A percentile compares a stretch with the other conserved stretches of the same genome.
These are phyloP conservation scores for Spodoptera exigua DNA, from an alignment of 2,888 invertebrate genomes.

Conservation along the genomic window DNA sequence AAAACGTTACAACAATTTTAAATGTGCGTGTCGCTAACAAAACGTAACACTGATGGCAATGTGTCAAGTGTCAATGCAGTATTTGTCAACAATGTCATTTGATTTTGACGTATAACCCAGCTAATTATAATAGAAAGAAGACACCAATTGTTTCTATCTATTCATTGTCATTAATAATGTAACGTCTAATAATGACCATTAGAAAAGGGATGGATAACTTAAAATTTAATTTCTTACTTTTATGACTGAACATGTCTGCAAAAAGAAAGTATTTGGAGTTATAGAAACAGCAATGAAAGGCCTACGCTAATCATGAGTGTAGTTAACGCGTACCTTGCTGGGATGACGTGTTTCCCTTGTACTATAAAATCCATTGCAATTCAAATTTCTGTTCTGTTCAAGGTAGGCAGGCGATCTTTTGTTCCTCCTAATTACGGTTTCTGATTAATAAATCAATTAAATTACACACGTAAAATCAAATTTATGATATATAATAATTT, in stretches of 20 bases:
- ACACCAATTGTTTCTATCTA: slow-evolving; percentile 10
- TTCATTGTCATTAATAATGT: slow-evolving; percentile 28
- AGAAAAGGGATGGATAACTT: slow-evolving; percentile 10
- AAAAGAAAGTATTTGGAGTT: slow-evolving; percentile 4
- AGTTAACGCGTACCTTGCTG: slow-evolving; percentile 33
- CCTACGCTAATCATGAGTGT: slow-evolving; percentile 31
- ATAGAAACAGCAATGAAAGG: slow-evolving; percentile 5
- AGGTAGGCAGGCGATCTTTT: slow-evolving; percentile 41
- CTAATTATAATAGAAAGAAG: slow-evolving; percentile 30
- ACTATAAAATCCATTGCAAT: slow-evolving; percentile 36
- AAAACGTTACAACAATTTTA: background rate
- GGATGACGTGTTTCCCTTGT: slow-evolving; percentile 59
- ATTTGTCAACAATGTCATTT: slow-evolving; percentile 13
- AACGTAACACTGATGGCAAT: slow-evolving; percentile 38
- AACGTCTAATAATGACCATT: slow-evolving; percentile 28
- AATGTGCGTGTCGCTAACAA: slow-evolving; percentile 5
- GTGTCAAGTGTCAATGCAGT: slow-evolving; percentile 17
- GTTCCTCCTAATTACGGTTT: slow-evolving; percentile 24
- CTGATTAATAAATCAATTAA: slow-evolving; percentile 10
- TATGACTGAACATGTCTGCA: slow-evolving; percentile 45
- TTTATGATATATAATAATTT: background rate
- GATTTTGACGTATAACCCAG: slow-evolving; percentile 36
- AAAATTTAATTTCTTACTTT: slow-evolving; percentile 19
- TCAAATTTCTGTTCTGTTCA: slow-evolving; percentile 39
- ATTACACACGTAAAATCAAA: background rate